Conservation (phyloP, 2,888 invertebrate genomes). For the Epistrophella euchroma region DNA sequence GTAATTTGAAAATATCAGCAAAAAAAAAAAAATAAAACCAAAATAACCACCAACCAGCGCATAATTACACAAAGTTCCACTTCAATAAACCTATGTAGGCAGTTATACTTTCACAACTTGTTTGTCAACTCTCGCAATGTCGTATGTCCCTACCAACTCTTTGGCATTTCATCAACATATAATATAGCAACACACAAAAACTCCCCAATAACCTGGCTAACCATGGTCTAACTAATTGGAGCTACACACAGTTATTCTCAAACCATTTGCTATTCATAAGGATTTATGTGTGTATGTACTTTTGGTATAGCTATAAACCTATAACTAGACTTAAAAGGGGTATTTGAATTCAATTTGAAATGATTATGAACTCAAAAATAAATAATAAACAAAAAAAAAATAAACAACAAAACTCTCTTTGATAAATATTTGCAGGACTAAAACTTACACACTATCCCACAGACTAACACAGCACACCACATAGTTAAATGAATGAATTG, state of each 20-base stretch:
- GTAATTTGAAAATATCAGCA: slow-evolving; percentile 10
- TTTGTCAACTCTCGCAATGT: slow-evolving; percentile 30
- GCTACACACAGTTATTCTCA: slow-evolving; percentile 9
- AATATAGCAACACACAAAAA: slow-evolving; percentile 10
- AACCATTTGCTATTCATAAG: slow-evolving; percentile 6
- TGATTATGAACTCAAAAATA: slow-evolving; percentile 34
- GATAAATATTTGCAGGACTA: slow-evolving; percentile 55
- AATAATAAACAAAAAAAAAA: too few species aligned
- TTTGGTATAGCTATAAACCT: not conserved
- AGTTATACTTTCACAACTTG: slow-evolving; percentile 34
- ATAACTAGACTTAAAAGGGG: not conserved
- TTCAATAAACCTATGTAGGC: slow-evolving; percentile 36
- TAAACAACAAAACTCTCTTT: not conserved
- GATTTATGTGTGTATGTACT: not conserved
- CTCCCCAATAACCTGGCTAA: slow-evolving; percentile 20
- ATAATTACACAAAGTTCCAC: slow-evolving; percentile 48
- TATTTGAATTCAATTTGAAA: slow-evolving; percentile 46
- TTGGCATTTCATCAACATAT: slow-evolving; percentile 38
- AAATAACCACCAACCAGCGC: slow-evolving; percentile 34
- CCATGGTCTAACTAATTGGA: slow-evolving; percentile 32
- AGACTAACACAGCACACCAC: not conserved
- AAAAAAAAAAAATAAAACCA: not conserved
- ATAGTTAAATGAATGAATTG: slow-evolving; percentile 48
- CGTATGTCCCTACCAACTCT: not conserved
- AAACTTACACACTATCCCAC: slow-evolving; percentile 17